Percentiles rank a stretch among this genome's conserved stretches.
These are phyloP conservation scores for Thaumetopoea pityocampa DNA, from an alignment of 1,140 invertebrate species.

Conservation along the genomic window DNA sequence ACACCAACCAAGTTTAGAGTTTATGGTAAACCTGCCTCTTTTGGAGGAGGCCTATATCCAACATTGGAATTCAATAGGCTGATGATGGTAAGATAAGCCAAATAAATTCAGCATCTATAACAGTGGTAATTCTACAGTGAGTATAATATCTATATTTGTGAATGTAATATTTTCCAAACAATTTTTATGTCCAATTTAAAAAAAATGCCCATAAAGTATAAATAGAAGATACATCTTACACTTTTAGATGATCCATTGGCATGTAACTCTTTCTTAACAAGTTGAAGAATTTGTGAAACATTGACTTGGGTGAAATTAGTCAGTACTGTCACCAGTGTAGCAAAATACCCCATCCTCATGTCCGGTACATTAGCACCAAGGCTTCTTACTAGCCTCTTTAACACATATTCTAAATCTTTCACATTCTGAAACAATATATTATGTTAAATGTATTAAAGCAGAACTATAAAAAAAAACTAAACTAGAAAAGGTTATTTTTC, in stretches of 20 bases:
- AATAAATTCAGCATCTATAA: too few relatives aligned
- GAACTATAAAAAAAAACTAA: too few relatives aligned
- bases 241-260: constrained; percentile 62
- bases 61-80: too few relatives aligned
- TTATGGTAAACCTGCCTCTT: too few relatives aligned
- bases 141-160: too few relatives aligned
- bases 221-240: constrained; percentile 36
- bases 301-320: constrained; percentile 41
- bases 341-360: constrained; percentile 53
- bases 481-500: too few relatives aligned
- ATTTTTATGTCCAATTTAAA: too few relatives aligned
- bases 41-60: too few relatives aligned
- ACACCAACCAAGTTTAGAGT: too few relatives aligned
- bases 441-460: neutral
- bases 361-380: constrained; percentile 59
- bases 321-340: constrained; percentile 45
- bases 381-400: constrained; percentile 58
- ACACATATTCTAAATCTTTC: constrained; percentile 61
- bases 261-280: constrained; percentile 58
- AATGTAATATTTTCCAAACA: too few relatives aligned
- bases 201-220: neutral
- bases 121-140: too few relatives aligned
- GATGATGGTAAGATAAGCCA: too few relatives aligned
- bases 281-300: constrained; percentile 39
- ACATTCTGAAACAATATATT: constrained; percentile 56